Conservation (phyloP, 2,113 vertebrate genomes). For the Raja brachyura region DNA sequence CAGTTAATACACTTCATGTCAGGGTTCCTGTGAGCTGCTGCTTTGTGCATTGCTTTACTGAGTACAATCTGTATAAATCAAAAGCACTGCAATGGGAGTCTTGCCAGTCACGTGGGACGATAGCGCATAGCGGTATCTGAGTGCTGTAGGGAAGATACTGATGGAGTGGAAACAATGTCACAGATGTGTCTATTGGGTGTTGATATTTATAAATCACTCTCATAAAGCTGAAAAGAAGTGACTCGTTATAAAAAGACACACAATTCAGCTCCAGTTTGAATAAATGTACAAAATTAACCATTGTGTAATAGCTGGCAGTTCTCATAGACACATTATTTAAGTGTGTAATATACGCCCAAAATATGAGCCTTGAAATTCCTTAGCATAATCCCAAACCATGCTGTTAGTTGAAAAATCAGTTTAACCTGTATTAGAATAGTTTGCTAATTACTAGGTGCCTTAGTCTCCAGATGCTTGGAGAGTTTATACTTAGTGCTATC, state of each 20-base stretch:
- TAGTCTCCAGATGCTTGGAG: too few relatives aligned
- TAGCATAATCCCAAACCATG: too few relatives aligned
- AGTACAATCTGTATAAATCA: background rate
- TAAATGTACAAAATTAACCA: background rate
- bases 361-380: too few relatives aligned
- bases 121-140: background rate
- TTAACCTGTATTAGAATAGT: too few relatives aligned
- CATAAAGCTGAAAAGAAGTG: background rate
- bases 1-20: background rate
- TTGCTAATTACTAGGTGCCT: too few relatives aligned
- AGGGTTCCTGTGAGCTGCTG: background rate
- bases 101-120: background rate
- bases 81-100: background rate
- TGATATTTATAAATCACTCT: background rate
- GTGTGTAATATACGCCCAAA: too few relatives aligned
- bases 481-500: too few relatives aligned
- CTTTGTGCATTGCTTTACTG: background rate
- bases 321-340: background rate
- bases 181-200: background rate
- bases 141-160: background rate
- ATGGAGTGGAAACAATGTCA: background rate
- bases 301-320: background rate
- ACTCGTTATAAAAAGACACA: background rate
- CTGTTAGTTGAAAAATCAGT: too few relatives aligned
- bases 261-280: background rate